Evolutionary conservation across 2,797 vertebrate genomes (phyloP).

Genomic region (Synaphobranchus kaupii): DNA sequence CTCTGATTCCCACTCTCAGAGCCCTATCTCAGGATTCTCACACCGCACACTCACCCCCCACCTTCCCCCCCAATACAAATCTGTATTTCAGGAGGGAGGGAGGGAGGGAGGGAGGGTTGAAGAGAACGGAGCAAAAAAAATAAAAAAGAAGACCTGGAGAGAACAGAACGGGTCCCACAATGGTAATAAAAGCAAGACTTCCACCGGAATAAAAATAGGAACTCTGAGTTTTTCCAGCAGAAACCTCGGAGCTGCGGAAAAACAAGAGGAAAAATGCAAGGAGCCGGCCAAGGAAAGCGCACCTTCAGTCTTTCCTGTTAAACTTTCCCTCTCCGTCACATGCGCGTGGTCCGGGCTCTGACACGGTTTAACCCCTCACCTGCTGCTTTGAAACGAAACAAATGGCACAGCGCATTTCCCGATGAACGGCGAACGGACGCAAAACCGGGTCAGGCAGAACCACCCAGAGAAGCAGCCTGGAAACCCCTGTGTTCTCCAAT

Average conservation of each 20-base stretch:
- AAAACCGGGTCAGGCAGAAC: too few relatives aligned
- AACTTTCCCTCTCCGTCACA: constrained; percentile 75
- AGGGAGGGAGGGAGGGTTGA: not conserved
- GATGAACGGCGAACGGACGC: too few relatives aligned
- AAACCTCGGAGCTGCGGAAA: constrained; percentile 74
- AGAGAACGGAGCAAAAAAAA: not conserved
- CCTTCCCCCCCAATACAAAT: not conserved
- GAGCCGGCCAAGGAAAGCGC: constrained; percentile 75
- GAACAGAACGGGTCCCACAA: constrained; percentile 48
- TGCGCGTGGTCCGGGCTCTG: constrained; percentile 60
- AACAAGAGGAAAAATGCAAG: constrained; percentile 74
- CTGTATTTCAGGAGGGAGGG: constrained; percentile 16
- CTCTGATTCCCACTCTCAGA: not conserved
- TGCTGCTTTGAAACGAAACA: constrained; percentile 12
- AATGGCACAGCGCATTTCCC: not conserved
- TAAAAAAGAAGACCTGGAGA: constrained; percentile 24
- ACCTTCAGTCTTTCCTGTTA: constrained; percentile 76
- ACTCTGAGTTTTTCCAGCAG: constrained; percentile 59
- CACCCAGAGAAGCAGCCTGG: too few relatives aligned
- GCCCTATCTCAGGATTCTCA: not conserved
- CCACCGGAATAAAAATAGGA: constrained; percentile 63
- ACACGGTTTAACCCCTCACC: constrained; percentile 67
- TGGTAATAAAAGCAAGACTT: constrained; percentile 56
- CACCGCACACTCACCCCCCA: too few relatives aligned
- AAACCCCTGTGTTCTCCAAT: too few relatives aligned